Evolutionary conservation across 2,113 vertebrate genomes (phyloP).

Genomic region (Eublepharis macularius): DNA sequence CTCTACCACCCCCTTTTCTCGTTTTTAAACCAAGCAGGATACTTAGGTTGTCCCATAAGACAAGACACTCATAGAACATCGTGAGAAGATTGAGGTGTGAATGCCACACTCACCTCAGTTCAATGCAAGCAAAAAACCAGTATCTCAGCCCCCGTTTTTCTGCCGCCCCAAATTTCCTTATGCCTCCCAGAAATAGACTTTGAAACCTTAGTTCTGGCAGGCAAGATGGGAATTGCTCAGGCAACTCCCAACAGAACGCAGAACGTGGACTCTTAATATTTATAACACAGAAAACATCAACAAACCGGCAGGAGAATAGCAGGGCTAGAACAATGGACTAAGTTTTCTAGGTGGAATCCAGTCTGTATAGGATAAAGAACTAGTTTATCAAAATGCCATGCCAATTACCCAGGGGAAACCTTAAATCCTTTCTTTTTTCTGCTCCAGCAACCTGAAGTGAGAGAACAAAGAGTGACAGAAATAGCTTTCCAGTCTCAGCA

Average conservation of each 20-base stretch:
- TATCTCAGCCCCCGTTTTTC: not conserved
- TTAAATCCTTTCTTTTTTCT: not conserved
- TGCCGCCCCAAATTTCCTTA: not conserved
- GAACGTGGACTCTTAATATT: slow-evolving; percentile 3
- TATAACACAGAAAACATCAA: slow-evolving; percentile 11
- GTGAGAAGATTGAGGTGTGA: not conserved
- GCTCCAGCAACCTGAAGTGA: not conserved
- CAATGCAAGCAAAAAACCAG: not conserved
- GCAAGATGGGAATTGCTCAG: not conserved
- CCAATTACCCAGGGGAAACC: not conserved
- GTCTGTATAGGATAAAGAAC: not conserved
- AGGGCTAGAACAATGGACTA: rapidly evolving
- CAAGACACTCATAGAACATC: not conserved
- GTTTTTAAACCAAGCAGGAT: not conserved
- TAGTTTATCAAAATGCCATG: not conserved
- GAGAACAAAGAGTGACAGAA: not conserved
- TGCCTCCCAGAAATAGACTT: not conserved
- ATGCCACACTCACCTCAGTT: not conserved
- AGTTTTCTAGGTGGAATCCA: not conserved
- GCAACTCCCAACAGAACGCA: not conserved
- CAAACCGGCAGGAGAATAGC: not conserved
- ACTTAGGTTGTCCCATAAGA: not conserved
- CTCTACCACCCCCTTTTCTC: not conserved
- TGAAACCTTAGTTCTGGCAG: slow-evolving; percentile 5
- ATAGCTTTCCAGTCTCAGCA: not conserved